phyloP scores from a whole-genome alignment of 2,113 vertebrate species.

The Ancistrus triradiatus region DNA sequence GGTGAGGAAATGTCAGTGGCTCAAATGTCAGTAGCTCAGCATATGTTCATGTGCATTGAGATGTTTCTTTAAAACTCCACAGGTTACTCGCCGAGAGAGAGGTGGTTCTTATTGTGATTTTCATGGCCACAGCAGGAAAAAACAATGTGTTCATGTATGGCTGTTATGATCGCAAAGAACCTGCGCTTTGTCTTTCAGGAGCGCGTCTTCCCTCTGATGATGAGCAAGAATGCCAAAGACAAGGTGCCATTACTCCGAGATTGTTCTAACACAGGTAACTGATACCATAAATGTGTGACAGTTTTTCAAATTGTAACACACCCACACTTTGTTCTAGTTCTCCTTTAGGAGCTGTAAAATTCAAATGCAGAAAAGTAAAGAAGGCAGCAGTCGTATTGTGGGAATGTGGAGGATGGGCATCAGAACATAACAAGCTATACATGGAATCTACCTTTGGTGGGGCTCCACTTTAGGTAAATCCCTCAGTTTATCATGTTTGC shows the following conservation, averaged over 20 bases:
- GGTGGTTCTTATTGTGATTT: slow-evolving; percentile 88
- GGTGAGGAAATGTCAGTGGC: slow-evolving; percentile 62
- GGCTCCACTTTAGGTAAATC: slow-evolving; percentile 83
- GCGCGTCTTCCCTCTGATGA: slow-evolving; percentile 86
- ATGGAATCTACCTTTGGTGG: slow-evolving; percentile 86
- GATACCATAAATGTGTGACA: neutral
- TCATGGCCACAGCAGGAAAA: slow-evolving; percentile 89
- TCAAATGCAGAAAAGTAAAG: slow-evolving; percentile 84
- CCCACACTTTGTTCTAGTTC: slow-evolving; percentile 66
- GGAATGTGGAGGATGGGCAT: slow-evolving; percentile 90
- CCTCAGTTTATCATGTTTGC: neutral
- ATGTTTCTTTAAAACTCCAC: neutral
- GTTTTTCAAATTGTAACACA: neutral
- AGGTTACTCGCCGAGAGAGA: slow-evolving; percentile 79
- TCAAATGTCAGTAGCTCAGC: neutral
- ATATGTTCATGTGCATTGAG: neutral
- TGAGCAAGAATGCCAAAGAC: slow-evolving; percentile 86
- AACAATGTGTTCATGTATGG: slow-evolving; percentile 91
- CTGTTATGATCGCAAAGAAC: slow-evolving; percentile 57
- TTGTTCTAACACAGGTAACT: neutral
- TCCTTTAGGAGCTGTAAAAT: slow-evolving; percentile 89
- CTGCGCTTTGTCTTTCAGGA: slow-evolving; percentile 62
- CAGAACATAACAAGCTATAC: slow-evolving; percentile 91
- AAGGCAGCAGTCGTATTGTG: slow-evolving; percentile 82
- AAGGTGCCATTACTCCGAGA: slow-evolving; percentile 67